Evolutionary conservation across 2,888 invertebrate species (phyloP), one percentile per base, ranked within the genome.

Genomic region (Hyppa rectilinea): DNA sequence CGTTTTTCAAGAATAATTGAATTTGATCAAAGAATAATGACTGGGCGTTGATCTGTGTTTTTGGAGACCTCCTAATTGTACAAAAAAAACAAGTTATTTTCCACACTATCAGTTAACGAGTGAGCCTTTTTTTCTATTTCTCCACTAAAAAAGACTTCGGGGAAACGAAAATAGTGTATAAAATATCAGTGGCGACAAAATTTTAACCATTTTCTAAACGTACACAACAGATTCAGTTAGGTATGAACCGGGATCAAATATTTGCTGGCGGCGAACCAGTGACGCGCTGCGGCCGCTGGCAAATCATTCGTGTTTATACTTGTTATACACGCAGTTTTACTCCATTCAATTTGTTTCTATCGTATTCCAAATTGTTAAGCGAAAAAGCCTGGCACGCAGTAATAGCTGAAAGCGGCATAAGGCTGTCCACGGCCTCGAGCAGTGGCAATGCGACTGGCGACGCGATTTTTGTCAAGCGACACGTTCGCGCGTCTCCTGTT

Each of bases 291-390:
- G 72, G 80, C 72, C 72, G 75, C 61, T 64, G 62, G 69, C 73
- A 81, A 86, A 86, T 85, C 82, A 86, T 77, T 79, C 67, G 55
- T 75, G 71, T 81, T 70, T 78, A 73, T 72, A 81, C 72, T 76
- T 69, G 76, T 69, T 77, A 65, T 67, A 71, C 56, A 59, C 78
- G 71, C 66, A 66, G 71, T 71, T 81, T 74, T 78, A 56, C 61
- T 68, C 62, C 58, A 68, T 70, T 72, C 73, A 64, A 71, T 81
- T 75, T 75, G 47, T 55, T 66, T 55, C 38, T 43, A 81, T 74
- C 31, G 68, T 23, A 68, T 78, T 81, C 70, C 64, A 71, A 74
- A 78, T 65, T 49, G 49, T 45, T 38, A 23, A n/a, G 6, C 29
- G 34, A 60, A 69, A 76, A 38, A 20, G 26, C 4, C 20, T 17